phyloP scores from a whole-genome alignment of 1,140 invertebrate species.

The Habropoda laboriosa region DNA sequence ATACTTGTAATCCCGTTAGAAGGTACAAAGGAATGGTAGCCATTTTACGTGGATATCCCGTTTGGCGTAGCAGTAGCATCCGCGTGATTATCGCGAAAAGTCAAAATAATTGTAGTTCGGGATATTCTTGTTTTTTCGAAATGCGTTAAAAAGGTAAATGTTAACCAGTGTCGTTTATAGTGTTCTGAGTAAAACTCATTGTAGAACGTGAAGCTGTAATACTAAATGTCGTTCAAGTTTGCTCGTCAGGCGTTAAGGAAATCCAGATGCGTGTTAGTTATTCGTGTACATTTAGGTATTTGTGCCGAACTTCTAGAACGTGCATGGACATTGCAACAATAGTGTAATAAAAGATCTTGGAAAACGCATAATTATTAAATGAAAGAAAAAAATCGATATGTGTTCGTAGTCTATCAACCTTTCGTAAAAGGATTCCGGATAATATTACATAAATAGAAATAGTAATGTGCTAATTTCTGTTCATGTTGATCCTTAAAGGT shows the following conservation, averaged over 20 bases:
- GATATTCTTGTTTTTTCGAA: conserved; percentile 43
- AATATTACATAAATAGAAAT: conserved; percentile 63
- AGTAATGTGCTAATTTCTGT: conserved; percentile 29
- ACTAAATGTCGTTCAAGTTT: conserved; percentile 35
- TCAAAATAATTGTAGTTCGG: conserved; percentile 46
- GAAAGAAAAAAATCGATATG: conserved; percentile 57
- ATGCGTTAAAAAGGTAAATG: conserved; percentile 66
- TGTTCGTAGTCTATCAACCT: conserved; percentile 17
- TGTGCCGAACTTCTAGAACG: conserved; percentile 32
- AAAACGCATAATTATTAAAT: neutral
- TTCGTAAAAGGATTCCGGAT: conserved; percentile 35
- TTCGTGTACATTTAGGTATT: conserved; percentile 20
- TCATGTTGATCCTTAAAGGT: neutral
- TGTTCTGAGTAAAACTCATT: neutral
- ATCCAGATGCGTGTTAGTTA: conserved; percentile 55
- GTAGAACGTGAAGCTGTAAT: conserved; percentile 6
- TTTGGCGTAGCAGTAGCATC: conserved; percentile 54
- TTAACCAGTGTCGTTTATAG: conserved; percentile 13
- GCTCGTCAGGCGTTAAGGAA: conserved; percentile 27
- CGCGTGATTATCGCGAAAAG: conserved; percentile 55
- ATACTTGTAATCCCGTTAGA: conserved; percentile 42
- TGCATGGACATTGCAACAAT: neutral
- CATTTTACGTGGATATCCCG: conserved; percentile 60
- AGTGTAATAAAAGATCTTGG: neutral
- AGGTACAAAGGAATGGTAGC: conserved; percentile 59